These are phyloP conservation scores for Mohoua ochrocephala DNA, from an alignment of 2,113 vertebrate genomes.

Conservation along the genomic window DNA sequence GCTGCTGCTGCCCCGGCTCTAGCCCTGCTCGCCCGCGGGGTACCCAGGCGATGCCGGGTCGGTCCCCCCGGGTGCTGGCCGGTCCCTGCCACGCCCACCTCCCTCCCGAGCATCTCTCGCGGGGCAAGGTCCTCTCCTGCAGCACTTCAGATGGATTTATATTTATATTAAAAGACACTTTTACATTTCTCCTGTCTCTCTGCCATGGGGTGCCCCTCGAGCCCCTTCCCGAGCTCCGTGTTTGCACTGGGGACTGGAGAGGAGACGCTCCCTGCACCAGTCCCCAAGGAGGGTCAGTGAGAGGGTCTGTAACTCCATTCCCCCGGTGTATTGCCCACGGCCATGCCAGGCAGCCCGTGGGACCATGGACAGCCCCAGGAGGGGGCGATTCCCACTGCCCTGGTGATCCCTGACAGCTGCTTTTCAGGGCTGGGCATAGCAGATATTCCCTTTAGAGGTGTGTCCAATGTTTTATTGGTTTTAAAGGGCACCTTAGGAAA, in stretches of 20 bases:
- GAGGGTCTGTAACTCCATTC: not conserved
- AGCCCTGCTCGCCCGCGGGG: not conserved
- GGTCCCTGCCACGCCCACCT: not conserved
- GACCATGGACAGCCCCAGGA: not conserved
- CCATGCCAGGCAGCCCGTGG: accelerated
- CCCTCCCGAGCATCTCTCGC: not conserved
- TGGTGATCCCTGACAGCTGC: not conserved
- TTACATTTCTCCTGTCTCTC: conserved; percentile 38
- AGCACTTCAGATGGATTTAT: conserved; percentile 73
- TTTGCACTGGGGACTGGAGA: not conserved
- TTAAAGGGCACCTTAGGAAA: not conserved
- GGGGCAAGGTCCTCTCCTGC: not conserved
- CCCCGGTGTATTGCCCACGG: accelerated
- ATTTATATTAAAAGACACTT: conserved; percentile 73
- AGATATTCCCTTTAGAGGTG: not conserved
- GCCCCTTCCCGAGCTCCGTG: not conserved
- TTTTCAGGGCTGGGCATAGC: not conserved
- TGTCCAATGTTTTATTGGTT: not conserved
- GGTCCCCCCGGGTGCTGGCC: accelerated
- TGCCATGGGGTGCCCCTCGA: not conserved
- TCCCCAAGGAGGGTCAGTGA: not conserved
- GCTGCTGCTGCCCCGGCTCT: conserved; percentile 47
- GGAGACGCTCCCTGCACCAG: not conserved
- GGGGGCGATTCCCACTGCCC: not conserved
- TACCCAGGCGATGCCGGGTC: accelerated